Conservation (phyloP, 2,113 vertebrate species). For the Hucho hucho region DNA sequence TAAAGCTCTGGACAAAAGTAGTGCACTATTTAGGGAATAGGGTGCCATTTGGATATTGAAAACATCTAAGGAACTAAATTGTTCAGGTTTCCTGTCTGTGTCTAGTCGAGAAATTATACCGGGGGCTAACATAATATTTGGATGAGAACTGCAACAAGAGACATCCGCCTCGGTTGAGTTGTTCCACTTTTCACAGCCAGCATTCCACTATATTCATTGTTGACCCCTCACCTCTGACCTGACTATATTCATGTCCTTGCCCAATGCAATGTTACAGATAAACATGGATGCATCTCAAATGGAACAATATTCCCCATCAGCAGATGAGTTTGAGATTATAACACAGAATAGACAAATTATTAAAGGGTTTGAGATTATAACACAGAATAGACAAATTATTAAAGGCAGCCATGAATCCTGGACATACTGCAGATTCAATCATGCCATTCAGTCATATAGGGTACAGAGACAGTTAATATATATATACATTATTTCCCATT, state of each 20-base stretch:
- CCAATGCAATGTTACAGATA: background rate
- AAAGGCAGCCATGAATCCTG: too few relatives aligned
- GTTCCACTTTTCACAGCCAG: too few relatives aligned
- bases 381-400: too few relatives aligned
- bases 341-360: too few relatives aligned
- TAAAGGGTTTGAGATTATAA: too few relatives aligned
- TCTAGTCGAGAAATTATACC: constrained; percentile 33
- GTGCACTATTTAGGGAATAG: background rate
- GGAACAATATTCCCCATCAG: too few relatives aligned
- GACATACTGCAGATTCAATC: too few relatives aligned
- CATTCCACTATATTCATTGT: background rate
- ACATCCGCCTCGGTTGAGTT: background rate
- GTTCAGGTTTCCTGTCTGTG: constrained; percentile 21
- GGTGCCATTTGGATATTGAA: constrained; percentile 8
- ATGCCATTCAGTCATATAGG: too few relatives aligned
- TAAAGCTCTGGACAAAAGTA: background rate
- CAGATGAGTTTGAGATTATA: too few relatives aligned
- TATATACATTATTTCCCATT: too few relatives aligned
- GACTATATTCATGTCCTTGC: background rate
- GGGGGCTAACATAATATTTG: constrained; percentile 35
- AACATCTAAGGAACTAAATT: constrained; percentile 16
- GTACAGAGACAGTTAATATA: too few relatives aligned
- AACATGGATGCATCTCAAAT: background rate
- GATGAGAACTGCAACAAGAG: background rate
- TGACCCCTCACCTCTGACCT: background rate